Evolutionary conservation across 2,888 invertebrate genomes (phyloP).

Genomic region (Incurvaria masculella): DNA sequence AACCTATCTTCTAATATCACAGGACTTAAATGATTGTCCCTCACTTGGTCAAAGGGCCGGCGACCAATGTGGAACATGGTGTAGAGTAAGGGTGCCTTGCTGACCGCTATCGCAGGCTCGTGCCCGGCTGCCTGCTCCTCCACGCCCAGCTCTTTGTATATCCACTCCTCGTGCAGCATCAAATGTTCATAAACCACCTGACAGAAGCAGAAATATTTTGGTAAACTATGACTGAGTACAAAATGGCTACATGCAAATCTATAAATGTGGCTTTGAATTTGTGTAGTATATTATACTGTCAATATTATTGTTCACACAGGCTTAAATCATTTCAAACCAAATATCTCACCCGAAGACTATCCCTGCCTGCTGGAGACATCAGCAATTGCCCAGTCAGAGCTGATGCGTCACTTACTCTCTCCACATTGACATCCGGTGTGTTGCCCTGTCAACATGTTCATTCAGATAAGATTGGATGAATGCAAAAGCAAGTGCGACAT

Average conservation of each 20-base stretch:
- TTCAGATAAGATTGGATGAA: too few species aligned
- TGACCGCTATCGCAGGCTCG: conserved; percentile 27
- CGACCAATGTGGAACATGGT: conserved; percentile 80
- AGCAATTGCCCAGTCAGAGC: conserved; percentile 61
- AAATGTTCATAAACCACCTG: conserved; percentile 71
- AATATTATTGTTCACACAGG: not conserved
- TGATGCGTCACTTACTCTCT: conserved; percentile 37
- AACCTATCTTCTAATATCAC: too few species aligned
- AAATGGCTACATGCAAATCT: too few species aligned
- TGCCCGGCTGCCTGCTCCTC: conserved; percentile 21
- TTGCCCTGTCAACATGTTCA: conserved; percentile 35
- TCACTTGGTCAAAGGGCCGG: conserved; percentile 74
- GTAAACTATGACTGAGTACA: too few species aligned
- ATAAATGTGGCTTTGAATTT: too few species aligned
- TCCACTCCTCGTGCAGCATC: conserved; percentile 64
- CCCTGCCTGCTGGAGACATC: conserved; percentile 57
- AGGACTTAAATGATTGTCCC: too few species aligned
- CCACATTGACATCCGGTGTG: conserved; percentile 38
- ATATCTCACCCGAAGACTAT: conserved; percentile 38
- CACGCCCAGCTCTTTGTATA: conserved; percentile 57
- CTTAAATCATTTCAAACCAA: not conserved
- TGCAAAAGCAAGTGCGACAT: too few species aligned
- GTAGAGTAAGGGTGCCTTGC: conserved; percentile 59
- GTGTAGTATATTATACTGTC: too few species aligned
- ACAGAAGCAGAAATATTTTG: conserved; percentile 1